Evolutionary conservation across 2,113 vertebrate species (phyloP), one percentile per base, ranked within the genome.

Genomic region (Chinchilla lanigera): DNA sequence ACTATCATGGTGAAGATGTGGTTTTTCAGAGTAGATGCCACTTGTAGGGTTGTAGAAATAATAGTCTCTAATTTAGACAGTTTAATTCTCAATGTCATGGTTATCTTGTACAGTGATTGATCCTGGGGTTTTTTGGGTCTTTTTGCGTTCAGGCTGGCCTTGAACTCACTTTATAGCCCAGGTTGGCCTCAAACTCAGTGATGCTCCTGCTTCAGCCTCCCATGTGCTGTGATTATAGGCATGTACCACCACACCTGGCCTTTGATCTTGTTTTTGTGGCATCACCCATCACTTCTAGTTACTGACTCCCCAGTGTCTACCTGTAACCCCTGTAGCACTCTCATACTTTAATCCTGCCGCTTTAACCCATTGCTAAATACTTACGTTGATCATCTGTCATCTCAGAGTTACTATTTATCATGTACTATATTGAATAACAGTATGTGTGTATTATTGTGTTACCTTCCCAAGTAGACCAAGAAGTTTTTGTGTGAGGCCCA

Each of bases 1-100:
- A 80, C 41, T 84, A 7, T 95, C 80, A 87, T 83, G 90, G 71
- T 96, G 69, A 94, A 95, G 93, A 67, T 94, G 12, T 69, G 20
- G 1, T 58, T 92, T 93, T 94, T 60, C 89, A 78, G 33, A 89
- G 73, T 33, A 78, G 33, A 61, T 47, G 65, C 22, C 73, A n/a
- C 71, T 65, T 87, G 52, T 12, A 16, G 5, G 47, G 26, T 5
- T 75, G 33, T 86, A 54, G 84, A 67, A 87, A 56, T 20, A 54
- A 86, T 44, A 19, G 13, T 67, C 20, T 56, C 50, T 87, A 86
- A 86, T 33, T 91, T 89, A 82, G 54, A 92, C 41, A 87, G 1
- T 92, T 94, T 83, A n/a, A 56, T 86, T 96, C 33, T 94, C 35
- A 92, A 83, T 38, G 3, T 73, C 17, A 14, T 69, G 35, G n/a